A percentile compares a stretch with the other conserved stretches of the same genome.
Evolutionary conservation across 2,113 vertebrate genomes (phyloP).

Genomic region (Spea multiplicata): DNA sequence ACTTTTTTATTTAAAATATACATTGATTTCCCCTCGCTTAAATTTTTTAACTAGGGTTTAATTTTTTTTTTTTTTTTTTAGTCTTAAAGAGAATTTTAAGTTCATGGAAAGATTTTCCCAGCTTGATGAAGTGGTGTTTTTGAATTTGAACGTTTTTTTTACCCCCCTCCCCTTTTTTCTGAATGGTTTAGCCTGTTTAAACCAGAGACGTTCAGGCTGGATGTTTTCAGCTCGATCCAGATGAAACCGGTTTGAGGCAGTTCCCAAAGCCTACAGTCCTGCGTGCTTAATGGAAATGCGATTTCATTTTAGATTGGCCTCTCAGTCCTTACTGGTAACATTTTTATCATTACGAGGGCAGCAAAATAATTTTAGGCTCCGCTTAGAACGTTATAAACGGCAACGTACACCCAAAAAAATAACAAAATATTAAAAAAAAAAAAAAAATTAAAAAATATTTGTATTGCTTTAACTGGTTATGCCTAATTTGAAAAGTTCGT

Average conservation of each 20-base stretch:
- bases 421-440: too few relatives aligned
- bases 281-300: constrained; percentile 18
- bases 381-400: too few relatives aligned
- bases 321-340: background rate
- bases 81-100: background rate
- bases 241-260: constrained; percentile 60
- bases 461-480: too few relatives aligned
- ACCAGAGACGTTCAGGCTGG: constrained; percentile 51
- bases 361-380: too few relatives aligned
- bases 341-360: background rate
- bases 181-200: constrained; percentile 60
- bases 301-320: constrained; percentile 6
- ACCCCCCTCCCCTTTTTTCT: background rate
- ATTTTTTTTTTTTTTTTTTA: too few relatives aligned
- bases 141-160: constrained; percentile 27
- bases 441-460: too few relatives aligned
- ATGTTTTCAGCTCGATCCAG: constrained; percentile 58
- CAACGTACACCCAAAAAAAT: too few relatives aligned
- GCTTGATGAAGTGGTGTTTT: constrained; percentile 44
- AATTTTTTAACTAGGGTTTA: too few relatives aligned
- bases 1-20: constrained; percentile 43
- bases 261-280: constrained; percentile 36
- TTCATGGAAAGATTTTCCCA: background rate
- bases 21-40: background rate
- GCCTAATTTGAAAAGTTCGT: too few relatives aligned